Evolutionary conservation across 2,113 vertebrate genomes (phyloP).

Genomic region (Alligator mississippiensis): DNA sequence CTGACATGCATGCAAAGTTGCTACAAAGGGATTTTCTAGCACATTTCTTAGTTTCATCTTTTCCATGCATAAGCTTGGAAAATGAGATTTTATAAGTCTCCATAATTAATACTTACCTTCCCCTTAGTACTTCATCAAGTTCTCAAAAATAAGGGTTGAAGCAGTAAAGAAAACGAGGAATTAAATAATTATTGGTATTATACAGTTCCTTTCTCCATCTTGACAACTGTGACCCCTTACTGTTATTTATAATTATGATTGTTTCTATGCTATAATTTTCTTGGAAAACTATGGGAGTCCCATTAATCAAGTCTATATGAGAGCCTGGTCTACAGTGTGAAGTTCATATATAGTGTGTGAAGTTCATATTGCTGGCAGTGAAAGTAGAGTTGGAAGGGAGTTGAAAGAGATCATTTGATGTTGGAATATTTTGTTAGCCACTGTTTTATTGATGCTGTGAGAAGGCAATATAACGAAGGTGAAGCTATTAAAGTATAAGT

Average conservation of each 20-base stretch:
- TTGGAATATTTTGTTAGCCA: background rate
- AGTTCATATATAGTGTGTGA: too few relatives aligned
- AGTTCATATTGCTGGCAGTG: too few relatives aligned
- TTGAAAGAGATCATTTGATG: background rate
- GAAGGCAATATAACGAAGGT: background rate
- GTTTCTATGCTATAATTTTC: background rate
- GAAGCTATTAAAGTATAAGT: background rate
- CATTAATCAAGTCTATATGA: rapidly evolving
- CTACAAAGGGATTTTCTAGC: constrained; percentile 15
- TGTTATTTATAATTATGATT: background rate
- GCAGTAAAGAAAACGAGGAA: background rate
- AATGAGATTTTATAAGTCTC: background rate
- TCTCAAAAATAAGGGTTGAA: background rate
- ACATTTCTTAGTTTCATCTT: constrained; percentile 29
- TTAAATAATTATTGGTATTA: background rate
- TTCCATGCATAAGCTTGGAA: background rate
- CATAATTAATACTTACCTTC: background rate
- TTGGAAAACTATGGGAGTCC: background rate
- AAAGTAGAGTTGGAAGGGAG: too few relatives aligned
- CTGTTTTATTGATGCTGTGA: background rate
- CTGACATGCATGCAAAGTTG: background rate
- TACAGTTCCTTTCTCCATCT: background rate
- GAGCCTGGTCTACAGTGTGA: background rate
- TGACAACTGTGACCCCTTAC: background rate
- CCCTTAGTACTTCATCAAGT: background rate